Evolutionary conservation across 2,888 invertebrate species (phyloP).

Genomic region (Ichneumon xanthorius): DNA sequence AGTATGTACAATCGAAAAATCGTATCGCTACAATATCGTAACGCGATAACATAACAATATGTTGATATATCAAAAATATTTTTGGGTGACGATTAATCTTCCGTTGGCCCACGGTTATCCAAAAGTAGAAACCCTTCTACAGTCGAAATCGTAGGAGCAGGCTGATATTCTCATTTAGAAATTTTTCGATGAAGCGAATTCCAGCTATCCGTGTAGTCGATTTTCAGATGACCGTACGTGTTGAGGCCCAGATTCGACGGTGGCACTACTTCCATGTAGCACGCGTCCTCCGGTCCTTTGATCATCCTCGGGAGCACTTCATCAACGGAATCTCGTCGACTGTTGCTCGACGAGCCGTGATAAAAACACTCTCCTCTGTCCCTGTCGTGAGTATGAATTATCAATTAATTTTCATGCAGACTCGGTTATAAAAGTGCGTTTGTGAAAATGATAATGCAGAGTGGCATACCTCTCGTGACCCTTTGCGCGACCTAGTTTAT

Average conservation of each 20-base stretch:
- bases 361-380: slow-evolving; percentile 74
- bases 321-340: slow-evolving; percentile 72
- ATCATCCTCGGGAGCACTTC: slow-evolving; percentile 53
- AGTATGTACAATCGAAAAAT: slow-evolving; percentile 40
- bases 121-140: not conserved
- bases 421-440: not conserved
- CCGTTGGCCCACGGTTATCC: not conserved
- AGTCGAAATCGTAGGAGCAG: not conserved
- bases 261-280: slow-evolving; percentile 79
- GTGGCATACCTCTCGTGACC: slow-evolving; percentile 71
- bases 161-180: slow-evolving; percentile 84
- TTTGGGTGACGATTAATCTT: slow-evolving; percentile 15
- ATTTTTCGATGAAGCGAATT: slow-evolving; percentile 92
- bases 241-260: slow-evolving; percentile 90
- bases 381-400: slow-evolving; percentile 54
- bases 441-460: slow-evolving; percentile 19
- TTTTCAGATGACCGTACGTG: slow-evolving; percentile 92
- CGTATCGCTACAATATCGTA: slow-evolving; percentile 13
- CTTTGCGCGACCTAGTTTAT: slow-evolving; percentile 72
- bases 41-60: slow-evolving; percentile 16
- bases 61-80: slow-evolving; percentile 19
- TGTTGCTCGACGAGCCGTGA: slow-evolving; percentile 73
- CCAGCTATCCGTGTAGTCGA: slow-evolving; percentile 94
- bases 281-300: slow-evolving; percentile 64
- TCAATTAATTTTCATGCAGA: slow-evolving; percentile 1